Base-by-base conservation (phyloP, 1,140 invertebrate genomes). In the Argopecten irradians region DNA sequence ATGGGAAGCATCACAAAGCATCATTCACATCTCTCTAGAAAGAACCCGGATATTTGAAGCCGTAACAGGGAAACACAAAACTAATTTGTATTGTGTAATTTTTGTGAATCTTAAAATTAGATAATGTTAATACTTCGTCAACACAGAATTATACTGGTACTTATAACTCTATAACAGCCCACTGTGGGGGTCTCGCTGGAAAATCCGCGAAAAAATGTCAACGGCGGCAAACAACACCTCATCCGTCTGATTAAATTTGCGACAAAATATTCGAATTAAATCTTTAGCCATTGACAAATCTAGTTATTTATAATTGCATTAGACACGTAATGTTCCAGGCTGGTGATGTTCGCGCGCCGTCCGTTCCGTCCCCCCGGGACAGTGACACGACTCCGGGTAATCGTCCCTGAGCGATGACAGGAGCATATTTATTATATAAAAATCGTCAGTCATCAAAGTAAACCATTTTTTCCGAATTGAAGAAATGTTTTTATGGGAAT, bases 281-380 rank as follows among this genome's bases (percentile, higher is more conserved):
- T 71, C 55, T n/a, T n/a, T 71, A 71, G 55, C 55, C 55, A 28
- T 71, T 71, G 55, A 28, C 55, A 71, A 71, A 71, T 71, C 55
- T 11, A n/a, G 22, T 5, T 71, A 5, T 7, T 28, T 7, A 28
- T 71, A 71, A 71, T 71, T 71, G n/a, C 22, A 71, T 71, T 71
- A 71, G 55, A 71, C 55, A 71, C 55, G 55, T n/a, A 71, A 71
- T n/a, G n/a, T n/a, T 71, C 55, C n/a, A 71, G 55, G 28, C 55
- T 71, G 55, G 28, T 71, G 55, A 71, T 71, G 22, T n/a, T 71
- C n/a, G 22, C 22, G 28, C 55, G 55, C 55, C 55, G 55, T 71
- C 55, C 55, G 55, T n/a, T n/a, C 55, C 55, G 55, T 71, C 55
- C 55, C n/a, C 55, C 55, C 55, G 55, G 55, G 55, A 71, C 55